Conservation (phyloP, 2,888 invertebrate genomes). For the Melieria omissa region DNA sequence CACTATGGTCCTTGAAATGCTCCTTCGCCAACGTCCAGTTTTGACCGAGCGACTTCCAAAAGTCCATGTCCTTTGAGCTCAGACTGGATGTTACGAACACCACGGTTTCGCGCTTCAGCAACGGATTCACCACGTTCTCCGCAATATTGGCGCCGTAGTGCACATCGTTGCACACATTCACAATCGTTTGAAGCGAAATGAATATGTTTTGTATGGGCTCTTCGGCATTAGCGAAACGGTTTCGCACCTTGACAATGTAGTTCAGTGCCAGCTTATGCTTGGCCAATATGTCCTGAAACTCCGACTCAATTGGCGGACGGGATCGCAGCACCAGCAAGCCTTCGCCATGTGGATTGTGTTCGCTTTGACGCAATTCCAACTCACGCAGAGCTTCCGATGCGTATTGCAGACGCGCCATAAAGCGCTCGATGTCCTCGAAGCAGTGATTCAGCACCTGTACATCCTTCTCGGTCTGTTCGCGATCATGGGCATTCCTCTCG, state of each 20-base stretch:
- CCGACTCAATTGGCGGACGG: slow-evolving; percentile 92
- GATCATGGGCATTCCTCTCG: slow-evolving; percentile 87
- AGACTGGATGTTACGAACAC: slow-evolving; percentile 93
- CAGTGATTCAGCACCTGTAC: slow-evolving; percentile 95
- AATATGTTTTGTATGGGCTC: slow-evolving; percentile 97
- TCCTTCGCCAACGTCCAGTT: slow-evolving; percentile 95
- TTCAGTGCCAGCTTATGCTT: slow-evolving; percentile 99
- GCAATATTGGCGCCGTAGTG: slow-evolving; percentile 84
- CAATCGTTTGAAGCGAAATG: slow-evolving; percentile 94
- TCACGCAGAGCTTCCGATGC: slow-evolving; percentile 95
- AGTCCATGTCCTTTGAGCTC: slow-evolving; percentile 93
- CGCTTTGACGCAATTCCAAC: slow-evolving; percentile 82
- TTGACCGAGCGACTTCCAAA: slow-evolving; percentile 96
- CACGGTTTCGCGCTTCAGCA: slow-evolving; percentile 90
- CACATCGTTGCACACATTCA: slow-evolving; percentile 93
- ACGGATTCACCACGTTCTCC: slow-evolving; percentile 87
- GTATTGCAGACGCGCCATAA: slow-evolving; percentile 95
- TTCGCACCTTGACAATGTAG: slow-evolving; percentile 90
- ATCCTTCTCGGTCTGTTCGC: slow-evolving; percentile 93
- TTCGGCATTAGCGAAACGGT: slow-evolving; percentile 97
- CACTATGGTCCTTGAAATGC: slow-evolving; percentile 91
- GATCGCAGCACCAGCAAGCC: slow-evolving; percentile 94
- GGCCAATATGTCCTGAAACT: slow-evolving; percentile 97
- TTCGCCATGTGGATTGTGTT: slow-evolving; percentile 78
- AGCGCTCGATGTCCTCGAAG: slow-evolving; percentile 99